A percentile compares a stretch with the other conserved stretches of the same genome.
These are phyloP conservation scores for Tetrapedia diversipes DNA, from an alignment of 2,888 invertebrate species.

Conservation along the genomic window DNA sequence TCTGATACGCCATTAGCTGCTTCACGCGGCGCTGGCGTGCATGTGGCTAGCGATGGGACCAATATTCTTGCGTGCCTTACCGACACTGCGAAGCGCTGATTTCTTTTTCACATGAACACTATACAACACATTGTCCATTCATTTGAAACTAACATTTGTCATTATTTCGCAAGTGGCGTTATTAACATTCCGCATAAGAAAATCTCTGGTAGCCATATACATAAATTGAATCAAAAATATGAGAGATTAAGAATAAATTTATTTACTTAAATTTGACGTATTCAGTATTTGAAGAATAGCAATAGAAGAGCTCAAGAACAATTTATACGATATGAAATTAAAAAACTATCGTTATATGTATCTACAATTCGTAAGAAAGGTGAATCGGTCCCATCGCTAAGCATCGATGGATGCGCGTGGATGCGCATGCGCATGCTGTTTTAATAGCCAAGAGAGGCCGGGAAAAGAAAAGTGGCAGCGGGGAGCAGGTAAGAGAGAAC, in stretches of 20 bases:
- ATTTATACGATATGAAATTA: background rate
- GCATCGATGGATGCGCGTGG: slow-evolving; percentile 35
- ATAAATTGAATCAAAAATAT: background rate
- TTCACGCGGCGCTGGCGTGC: slow-evolving; percentile 53
- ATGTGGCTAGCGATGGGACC: slow-evolving; percentile 35
- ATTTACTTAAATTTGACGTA: background rate
- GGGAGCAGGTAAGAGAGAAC: slow-evolving; percentile 41
- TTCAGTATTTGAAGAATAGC: background rate
- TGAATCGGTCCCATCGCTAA: slow-evolving; percentile 34
- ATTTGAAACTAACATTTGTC: background rate
- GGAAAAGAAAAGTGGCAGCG: slow-evolving; percentile 35
- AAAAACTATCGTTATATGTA: background rate
- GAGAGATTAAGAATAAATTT: background rate
- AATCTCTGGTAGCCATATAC: background rate
- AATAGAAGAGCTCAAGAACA: background rate
- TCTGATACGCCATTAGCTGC: slow-evolving; percentile 36
- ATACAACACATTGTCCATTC: background rate
- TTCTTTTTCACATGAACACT: background rate
- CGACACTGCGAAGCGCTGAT: background rate
- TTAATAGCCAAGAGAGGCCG: slow-evolving; percentile 31
- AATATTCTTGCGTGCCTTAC: slow-evolving; percentile 22
- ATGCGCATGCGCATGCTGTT: slow-evolving; percentile 34
- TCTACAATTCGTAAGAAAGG: background rate
- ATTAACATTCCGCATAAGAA: background rate
- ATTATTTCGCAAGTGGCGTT: background rate